Percentiles rank a stretch among this genome's conserved stretches.
phyloP scores from a whole-genome alignment of 2,888 invertebrate genomes.

The Drosophila pseudotakahashii region DNA sequence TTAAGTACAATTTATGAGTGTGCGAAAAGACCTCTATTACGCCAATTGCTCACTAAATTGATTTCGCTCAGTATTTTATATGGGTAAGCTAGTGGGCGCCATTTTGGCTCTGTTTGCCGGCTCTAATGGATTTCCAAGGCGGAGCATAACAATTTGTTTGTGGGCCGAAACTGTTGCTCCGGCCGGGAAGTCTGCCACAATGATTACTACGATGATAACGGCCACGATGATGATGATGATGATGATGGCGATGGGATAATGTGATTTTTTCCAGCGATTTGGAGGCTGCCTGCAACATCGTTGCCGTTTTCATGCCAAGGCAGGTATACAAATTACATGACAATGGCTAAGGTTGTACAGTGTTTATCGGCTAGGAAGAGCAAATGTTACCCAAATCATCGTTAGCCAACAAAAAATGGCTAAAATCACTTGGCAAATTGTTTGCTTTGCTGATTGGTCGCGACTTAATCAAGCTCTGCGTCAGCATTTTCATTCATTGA shows the following conservation, averaged over 20 bases:
- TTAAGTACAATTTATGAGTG: not conserved
- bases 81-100: slow-evolving; percentile 29
- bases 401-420: not conserved
- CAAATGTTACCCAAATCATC: slow-evolving; percentile 1
- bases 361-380: slow-evolving; percentile 18
- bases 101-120: slow-evolving; percentile 37
- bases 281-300: slow-evolving; percentile 30
- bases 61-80: slow-evolving; percentile 6
- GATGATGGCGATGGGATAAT: slow-evolving; percentile 51
- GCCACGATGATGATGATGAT: slow-evolving; percentile 24
- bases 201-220: slow-evolving; percentile 22
- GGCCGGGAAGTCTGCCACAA: slow-evolving; percentile 22
- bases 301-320: slow-evolving; percentile 35
- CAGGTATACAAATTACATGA: slow-evolving; percentile 47
- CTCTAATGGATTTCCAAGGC: slow-evolving; percentile 48
- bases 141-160: slow-evolving; percentile 47
- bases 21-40: not conserved
- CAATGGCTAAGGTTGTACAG: slow-evolving; percentile 9
- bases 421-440: slow-evolving; percentile 48
- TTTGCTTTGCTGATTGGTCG: slow-evolving; percentile 61
- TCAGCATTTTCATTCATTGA: slow-evolving; percentile 46
- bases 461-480: slow-evolving; percentile 46
- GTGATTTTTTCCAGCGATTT: slow-evolving; percentile 42
- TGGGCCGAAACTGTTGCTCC: slow-evolving; percentile 36
- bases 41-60: not conserved